These are phyloP conservation scores for Neosilurus hyrtlii DNA, from an alignment of 2,797 vertebrate genomes.

Conservation along the genomic window DNA sequence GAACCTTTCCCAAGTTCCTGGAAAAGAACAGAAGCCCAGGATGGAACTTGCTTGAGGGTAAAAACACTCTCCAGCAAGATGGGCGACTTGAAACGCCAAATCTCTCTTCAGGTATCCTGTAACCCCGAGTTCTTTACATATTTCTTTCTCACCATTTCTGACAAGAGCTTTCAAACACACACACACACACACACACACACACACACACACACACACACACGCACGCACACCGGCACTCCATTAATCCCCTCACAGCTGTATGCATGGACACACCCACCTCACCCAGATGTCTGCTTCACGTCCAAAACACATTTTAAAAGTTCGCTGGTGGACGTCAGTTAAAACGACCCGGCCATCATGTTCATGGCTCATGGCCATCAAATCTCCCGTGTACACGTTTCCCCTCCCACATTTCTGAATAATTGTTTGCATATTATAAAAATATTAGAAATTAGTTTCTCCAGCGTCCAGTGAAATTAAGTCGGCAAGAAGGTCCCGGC, in stretches of 20 bases:
- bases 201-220: background rate
- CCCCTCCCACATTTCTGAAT: constrained; percentile 62
- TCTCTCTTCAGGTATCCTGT: background rate
- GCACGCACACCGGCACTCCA: constrained; percentile 23
- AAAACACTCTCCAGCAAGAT: background rate
- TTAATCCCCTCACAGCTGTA: constrained; percentile 21
- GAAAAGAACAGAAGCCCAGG: background rate
- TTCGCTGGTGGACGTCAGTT: constrained; percentile 59
- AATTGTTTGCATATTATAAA: constrained; percentile 64
- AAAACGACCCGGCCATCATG: constrained; percentile 64
- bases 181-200: constrained; percentile 32
- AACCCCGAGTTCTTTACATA: background rate
- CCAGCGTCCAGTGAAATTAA: background rate
- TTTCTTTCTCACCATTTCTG: constrained; percentile 2
- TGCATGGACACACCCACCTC: constrained; percentile 56
- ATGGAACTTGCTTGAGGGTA: background rate
- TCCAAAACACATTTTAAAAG: constrained; percentile 61
- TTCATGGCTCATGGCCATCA: too few relatives aligned
- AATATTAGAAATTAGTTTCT: constrained; percentile 57
- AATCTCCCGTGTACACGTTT: constrained; percentile 58
- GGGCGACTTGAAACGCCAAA: background rate
- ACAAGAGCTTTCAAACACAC: constrained; percentile 24
- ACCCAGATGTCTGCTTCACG: constrained; percentile 59
- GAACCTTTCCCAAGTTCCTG: background rate
- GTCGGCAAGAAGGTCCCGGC: too few relatives aligned